Evolutionary conservation across 2,113 vertebrate species (phyloP).

Genomic region (Indicator indicator): DNA sequence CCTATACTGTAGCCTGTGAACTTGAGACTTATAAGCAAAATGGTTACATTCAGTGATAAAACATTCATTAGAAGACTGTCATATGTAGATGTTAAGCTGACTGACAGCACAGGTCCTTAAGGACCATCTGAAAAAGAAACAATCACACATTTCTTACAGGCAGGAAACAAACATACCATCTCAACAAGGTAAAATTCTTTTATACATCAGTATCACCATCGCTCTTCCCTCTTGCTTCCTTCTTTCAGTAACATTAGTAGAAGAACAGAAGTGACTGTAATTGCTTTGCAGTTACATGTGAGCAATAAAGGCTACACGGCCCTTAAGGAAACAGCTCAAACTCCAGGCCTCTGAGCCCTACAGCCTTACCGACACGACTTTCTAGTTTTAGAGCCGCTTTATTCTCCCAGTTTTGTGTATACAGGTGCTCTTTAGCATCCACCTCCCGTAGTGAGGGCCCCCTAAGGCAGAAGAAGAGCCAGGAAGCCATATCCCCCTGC

Average conservation of each 20-base stretch:
- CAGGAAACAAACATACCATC: background rate
- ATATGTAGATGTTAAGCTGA: background rate
- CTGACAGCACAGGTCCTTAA: fast-evolving
- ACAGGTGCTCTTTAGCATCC: fast-evolving
- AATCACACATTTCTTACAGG: background rate
- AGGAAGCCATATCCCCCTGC: fast-evolving
- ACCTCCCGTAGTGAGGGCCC: fast-evolving
- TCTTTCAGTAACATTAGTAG: background rate
- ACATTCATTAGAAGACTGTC: background rate
- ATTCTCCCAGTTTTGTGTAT: fast-evolving
- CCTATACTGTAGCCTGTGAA: background rate
- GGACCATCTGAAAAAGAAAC: background rate
- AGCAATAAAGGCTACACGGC: background rate
- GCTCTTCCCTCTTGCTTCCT: background rate
- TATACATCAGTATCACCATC: background rate
- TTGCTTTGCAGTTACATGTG: fast-evolving
- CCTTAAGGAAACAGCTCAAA: background rate
- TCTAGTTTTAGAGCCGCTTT: fast-evolving
- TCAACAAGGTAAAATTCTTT: background rate
- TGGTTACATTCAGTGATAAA: background rate
- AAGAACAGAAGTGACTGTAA: background rate
- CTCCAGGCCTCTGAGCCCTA: background rate
- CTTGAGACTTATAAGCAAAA: background rate
- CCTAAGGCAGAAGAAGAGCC: background rate
- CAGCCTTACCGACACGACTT: background rate